phyloP scores from a whole-genome alignment of 2,113 vertebrate genomes.

The Corydoras maculifer region DNA sequence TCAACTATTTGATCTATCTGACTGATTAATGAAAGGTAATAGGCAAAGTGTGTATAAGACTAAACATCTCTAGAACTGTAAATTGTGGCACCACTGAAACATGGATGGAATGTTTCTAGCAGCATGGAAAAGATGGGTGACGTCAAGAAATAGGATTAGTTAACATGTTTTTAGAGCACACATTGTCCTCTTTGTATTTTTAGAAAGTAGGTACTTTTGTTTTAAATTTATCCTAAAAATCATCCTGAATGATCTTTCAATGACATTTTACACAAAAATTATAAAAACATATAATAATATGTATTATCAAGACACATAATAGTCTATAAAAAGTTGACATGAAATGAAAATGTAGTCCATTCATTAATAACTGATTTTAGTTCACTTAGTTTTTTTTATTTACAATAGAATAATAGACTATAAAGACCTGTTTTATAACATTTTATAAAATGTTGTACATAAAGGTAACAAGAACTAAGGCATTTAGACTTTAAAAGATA shows the following conservation, averaged over 20 bases:
- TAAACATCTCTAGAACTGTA: conserved; percentile 26
- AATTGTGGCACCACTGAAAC: conserved; percentile 49
- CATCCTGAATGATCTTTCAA: not conserved
- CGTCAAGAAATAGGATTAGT: conserved; percentile 45
- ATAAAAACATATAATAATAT: no score
- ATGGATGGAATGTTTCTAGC: conserved; percentile 64
- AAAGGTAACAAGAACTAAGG: no score
- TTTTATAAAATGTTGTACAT: no score
- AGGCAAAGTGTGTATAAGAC: not conserved
- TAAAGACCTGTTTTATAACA: no score
- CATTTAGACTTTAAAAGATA: not conserved
- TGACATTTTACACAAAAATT: not conserved
- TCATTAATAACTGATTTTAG: not conserved
- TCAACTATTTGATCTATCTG: no score
- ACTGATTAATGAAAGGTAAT: not conserved
- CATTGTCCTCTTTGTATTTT: conserved; percentile 56
- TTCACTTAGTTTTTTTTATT: not conserved
- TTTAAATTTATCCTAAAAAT: no score
- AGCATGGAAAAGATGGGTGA: conserved; percentile 47
- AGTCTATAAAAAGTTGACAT: no score
- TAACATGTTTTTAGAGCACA: conserved; percentile 49
- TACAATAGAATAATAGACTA: not conserved
- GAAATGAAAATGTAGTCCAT: no score
- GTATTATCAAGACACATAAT: no score
- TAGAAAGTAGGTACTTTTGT: not conserved